Base-by-base conservation (phyloP, 2,113 vertebrate species). In the Podiceps cristatus region DNA sequence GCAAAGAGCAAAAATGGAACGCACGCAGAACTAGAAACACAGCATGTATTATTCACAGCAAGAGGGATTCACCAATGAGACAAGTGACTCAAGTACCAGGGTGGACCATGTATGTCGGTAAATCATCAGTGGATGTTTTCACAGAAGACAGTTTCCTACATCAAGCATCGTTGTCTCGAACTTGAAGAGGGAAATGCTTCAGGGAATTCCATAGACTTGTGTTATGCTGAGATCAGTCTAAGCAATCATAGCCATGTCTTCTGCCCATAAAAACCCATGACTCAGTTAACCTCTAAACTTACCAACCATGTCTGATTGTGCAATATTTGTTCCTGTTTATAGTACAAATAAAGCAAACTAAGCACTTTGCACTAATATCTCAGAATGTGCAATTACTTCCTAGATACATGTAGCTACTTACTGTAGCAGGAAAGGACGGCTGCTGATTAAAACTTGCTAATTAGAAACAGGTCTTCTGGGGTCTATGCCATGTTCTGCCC, bases 311-410 rank as follows among this genome's bases (percentile, higher is more conserved):
- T 45, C 18, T 22, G 50, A 63, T 94, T 94, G 68, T 53, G 72
- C 83, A 91, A 88, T 60, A 79, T 88, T 88, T 94, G 77, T 92
- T 69, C 75, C 63, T 86, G 40, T 86, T 83, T 74, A 80, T 10
- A 42, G 16, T 16, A 76, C 31, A 88, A 86, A 80, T 44, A 72
- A 53, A 85, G 53, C 28, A 63, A 80, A 62, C 22, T 23, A 77
- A 15, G 33, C 42, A 33, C 55, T 90, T 68, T 9, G 14, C n/a
- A 53, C 49, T 74, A 49, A 14, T 24, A 23, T 35, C 75, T 71
- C 59, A 50, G 52, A 5, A 33, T 14, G 11, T 45, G 47, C 42
- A 47, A 37, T 55, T 74, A 44, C 75, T 84, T 91, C 86, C 63
- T 69, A 69, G 59, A 80, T 25, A 73, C 66, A 18, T 1, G 7